Evolutionary conservation across 2,113 vertebrate genomes (phyloP).

Genomic region (Cololabis saira): DNA sequence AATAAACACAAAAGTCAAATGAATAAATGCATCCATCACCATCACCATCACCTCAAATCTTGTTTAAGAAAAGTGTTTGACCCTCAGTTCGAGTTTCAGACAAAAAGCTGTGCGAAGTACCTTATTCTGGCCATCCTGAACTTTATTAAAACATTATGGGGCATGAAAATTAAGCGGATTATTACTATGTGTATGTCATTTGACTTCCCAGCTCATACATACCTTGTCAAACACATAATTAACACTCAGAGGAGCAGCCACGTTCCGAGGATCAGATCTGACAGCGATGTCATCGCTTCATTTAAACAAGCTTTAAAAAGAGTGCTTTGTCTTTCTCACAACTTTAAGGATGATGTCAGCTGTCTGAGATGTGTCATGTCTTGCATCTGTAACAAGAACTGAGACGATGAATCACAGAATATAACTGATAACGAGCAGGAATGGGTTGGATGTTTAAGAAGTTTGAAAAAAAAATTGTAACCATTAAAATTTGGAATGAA

Average conservation of each 20-base stretch:
- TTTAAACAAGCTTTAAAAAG: constrained; percentile 10
- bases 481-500: constrained; percentile 12
- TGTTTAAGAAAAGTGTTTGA: background rate
- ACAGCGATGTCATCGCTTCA: constrained; percentile 9
- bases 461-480: background rate
- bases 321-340: constrained; percentile 22
- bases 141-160: background rate
- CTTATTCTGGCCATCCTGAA: too few species aligned
- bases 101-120: background rate
- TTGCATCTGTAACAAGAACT: constrained; percentile 23
- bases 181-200: constrained; percentile 7
- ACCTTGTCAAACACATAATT: constrained; percentile 24
- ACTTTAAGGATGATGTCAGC: constrained; percentile 44
- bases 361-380: constrained; percentile 29
- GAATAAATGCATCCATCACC: background rate
- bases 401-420: constrained; percentile 53
- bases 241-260: background rate
- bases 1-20: background rate
- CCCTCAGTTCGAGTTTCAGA: background rate
- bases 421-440: background rate
- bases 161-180: background rate
- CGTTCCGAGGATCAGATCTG: background rate
- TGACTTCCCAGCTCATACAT: background rate
- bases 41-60: too few species aligned
- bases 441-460: background rate